phyloP scores from a whole-genome alignment of 2,113 vertebrate genomes.

The Centrocercus urophasianus region DNA sequence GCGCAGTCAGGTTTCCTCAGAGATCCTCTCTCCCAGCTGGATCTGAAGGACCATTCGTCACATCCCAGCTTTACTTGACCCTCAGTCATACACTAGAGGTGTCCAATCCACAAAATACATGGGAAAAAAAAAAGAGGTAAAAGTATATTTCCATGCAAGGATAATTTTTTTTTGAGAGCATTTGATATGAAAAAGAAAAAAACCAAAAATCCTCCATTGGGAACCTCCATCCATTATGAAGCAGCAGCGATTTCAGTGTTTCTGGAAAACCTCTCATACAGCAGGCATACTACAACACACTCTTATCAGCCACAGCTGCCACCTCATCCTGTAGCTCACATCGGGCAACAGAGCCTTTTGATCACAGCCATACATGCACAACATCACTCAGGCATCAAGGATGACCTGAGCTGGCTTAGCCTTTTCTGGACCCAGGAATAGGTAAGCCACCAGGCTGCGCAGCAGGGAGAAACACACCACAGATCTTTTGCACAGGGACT shows the following conservation, averaged over 20 bases:
- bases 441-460: neutral
- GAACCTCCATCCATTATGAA: constrained; percentile 4
- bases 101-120: neutral
- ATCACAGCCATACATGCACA: neutral
- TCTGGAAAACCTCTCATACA: neutral
- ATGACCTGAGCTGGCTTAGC: neutral
- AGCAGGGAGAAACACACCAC: neutral
- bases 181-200: neutral
- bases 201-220: neutral
- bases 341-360: neutral
- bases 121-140: neutral
- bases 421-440: neutral
- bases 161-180: neutral
- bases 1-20: neutral
- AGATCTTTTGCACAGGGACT: neutral
- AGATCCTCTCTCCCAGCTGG: neutral
- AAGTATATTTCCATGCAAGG: neutral
- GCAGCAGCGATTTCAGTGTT: neutral
- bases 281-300: neutral
- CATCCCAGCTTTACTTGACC: neutral
- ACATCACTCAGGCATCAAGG: neutral
- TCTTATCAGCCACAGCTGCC: constrained; percentile 5
- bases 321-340: neutral
- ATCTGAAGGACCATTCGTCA: neutral
- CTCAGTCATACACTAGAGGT: neutral